phyloP scores from a whole-genome alignment of 2,113 vertebrate genomes.

The Aramus guarauna region DNA sequence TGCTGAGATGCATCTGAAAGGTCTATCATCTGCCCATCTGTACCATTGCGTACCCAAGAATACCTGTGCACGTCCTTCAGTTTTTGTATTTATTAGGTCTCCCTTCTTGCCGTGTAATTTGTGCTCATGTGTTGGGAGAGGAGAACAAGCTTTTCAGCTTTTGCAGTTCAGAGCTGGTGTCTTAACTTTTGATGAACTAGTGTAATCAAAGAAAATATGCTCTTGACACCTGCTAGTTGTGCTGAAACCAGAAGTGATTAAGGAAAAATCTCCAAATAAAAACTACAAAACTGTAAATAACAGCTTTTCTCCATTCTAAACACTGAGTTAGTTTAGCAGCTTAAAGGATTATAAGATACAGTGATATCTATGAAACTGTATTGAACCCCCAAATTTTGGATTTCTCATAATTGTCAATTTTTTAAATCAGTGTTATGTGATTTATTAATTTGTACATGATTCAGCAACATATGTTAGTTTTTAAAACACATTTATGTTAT shows the following conservation, averaged over 20 bases:
- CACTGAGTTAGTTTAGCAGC: not conserved
- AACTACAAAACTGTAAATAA: not conserved
- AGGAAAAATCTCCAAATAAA: not conserved
- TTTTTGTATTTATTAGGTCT: not conserved
- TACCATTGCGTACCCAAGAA: fast-evolving
- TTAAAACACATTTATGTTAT: not conserved
- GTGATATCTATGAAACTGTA: not conserved
- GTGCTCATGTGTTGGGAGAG: not conserved
- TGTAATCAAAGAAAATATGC: not conserved
- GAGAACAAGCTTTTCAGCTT: not conserved
- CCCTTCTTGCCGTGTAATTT: not conserved
- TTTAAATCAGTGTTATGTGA: not conserved
- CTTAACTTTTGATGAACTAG: not conserved
- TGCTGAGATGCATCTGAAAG: not conserved
- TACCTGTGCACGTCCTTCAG: not conserved
- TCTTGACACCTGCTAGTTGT: conserved; percentile 3
- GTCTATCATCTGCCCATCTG: not conserved
- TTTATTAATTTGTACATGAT: not conserved
- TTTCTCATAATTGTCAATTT: not conserved
- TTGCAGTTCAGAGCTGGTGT: not conserved
- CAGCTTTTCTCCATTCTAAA: not conserved
- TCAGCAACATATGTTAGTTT: not conserved
- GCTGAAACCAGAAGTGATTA: not conserved
- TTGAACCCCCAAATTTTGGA: not conserved
- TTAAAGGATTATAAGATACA: not conserved